Base-by-base conservation (phyloP, 2,888 invertebrate species). In the Tiliacea citrago region DNA sequence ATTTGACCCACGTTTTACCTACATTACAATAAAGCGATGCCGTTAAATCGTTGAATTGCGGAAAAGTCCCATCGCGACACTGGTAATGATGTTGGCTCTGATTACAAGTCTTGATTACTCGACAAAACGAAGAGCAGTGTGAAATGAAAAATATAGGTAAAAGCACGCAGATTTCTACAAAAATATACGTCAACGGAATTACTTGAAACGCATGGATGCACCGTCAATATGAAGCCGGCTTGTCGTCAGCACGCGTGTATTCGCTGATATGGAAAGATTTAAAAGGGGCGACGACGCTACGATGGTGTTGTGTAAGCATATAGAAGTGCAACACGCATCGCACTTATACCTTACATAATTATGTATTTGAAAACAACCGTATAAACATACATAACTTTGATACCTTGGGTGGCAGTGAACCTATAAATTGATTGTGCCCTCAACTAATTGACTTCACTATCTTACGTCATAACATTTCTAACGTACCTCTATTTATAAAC, bases 221-320 rank as follows among this genome's bases (percentile, higher is more conserved):
- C 35, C 68, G 68, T 73, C 67, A 58, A 75, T 76, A 58, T 66
- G 69, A 65, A 77, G 67, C 60, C 24, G 49, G 57, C 68, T 77
- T 82, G 82, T 75, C 72, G 83, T 63, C 69, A 63, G 61, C 62
- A 72, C 58, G 69, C 71, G 72, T 69, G 67, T 47, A 61, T 51
- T 69, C 62, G 69, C 55, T 83, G 73, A 81, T 68, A 75, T 81
- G 83, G 77, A 83, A 75, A 74, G 47, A 75, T 83, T 73, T 79
- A 73, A 73, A 82, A 72, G 70, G 68, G 65, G 66, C 45, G 67
- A 57, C 68, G 68, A 45, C n/a, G 73, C 51, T 47, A 24, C 39
- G 60, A 60, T 65, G 73, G 75, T 49, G 53, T 62, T 65, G 63
- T 69, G 68, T 65, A 63, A 79, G 51, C 53, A 55, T 35, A 61